Base-by-base conservation (phyloP, 2,113 vertebrate species). In the Anolis carolinensis region DNA sequence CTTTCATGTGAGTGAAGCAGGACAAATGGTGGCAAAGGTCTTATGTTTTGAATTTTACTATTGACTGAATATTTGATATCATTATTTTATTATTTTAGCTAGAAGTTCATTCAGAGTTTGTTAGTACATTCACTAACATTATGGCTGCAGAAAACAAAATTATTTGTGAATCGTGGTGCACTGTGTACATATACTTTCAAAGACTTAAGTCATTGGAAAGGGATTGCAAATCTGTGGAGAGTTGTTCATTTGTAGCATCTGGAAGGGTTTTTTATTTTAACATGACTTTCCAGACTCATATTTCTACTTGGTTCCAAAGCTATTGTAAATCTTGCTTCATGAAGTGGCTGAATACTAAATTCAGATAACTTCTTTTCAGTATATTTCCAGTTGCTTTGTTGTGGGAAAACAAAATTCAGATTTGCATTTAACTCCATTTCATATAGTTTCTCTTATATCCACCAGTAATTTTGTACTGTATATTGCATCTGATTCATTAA, bases 401-500 rank as follows among this genome's bases (percentile, higher is more conserved):
- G 55, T 34, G 13, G 18, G 34, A 32, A 23, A 21, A 7, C 9
- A 59, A 79, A 50, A 71, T 34, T 25, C 21, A 59, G 21, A 36
- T 71, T 27, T 10, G 8, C 18, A 8, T 73, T 5, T 36, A 21
- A 79, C 65, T 80, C 18, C 62, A 44, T 36, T 75, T 39, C 63
- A 2, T 62, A 7, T 65, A 25, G 14, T 0, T 16, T 1, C 32
- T 68, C 16, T 32, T 4, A 59, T 72, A 87, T 77, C 72, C 30
- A 81, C 81, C 39, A 75, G 86, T 39, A 87, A 77, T 78, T 6
- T 44, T 44, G 39, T 44, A 2, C 39, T 87, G 80, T 84, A 4
- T n/a, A 55, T 82, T 34, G 18, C 76, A 4, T 6, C 6, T 86
- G 87, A 82, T 86, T 92, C 85, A 83, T 86, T 89, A 21, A 90